A percentile compares a stretch with the other conserved stretches of the same genome.
Evolutionary conservation across 2,797 vertebrate genomes (phyloP).

Genomic region (Hoplostethus mediterraneus): DNA sequence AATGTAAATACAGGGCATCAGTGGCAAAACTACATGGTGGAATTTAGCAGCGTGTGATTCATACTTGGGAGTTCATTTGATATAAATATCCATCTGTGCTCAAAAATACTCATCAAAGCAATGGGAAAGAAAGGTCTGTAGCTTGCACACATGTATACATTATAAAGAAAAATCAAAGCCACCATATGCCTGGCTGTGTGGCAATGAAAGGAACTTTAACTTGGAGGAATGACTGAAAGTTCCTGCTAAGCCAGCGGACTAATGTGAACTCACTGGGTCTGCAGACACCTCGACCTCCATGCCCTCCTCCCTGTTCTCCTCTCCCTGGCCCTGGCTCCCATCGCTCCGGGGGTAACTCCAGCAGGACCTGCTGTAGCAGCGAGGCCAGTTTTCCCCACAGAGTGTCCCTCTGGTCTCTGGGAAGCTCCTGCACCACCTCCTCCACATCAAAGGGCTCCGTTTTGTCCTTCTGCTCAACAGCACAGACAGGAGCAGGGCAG

Average conservation of each 20-base stretch:
- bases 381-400: conserved; percentile 87
- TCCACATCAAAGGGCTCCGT: conserved; percentile 88
- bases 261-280: conserved; percentile 82
- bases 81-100: background rate
- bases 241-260: background rate
- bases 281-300: conserved; percentile 82
- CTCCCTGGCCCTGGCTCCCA: conserved; percentile 75
- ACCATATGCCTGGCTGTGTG: no score
- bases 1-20: background rate
- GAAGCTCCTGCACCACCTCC: conserved; percentile 92
- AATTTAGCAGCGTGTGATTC: background rate
- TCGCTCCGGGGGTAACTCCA: conserved; percentile 85
- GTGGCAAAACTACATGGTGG: background rate
- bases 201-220: background rate
- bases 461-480: conserved; percentile 83
- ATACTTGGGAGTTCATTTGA: background rate
- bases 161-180: no score
- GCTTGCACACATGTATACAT: no score
- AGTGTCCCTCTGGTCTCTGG: conserved; percentile 87
- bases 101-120: background rate
- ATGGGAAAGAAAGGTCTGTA: no score
- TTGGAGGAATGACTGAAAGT: background rate
- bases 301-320: conserved; percentile 59
- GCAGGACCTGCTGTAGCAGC: conserved; percentile 83
- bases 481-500: background rate